Conservation (phyloP, 1,140 invertebrate genomes). For the Cyclargus thomasi region DNA sequence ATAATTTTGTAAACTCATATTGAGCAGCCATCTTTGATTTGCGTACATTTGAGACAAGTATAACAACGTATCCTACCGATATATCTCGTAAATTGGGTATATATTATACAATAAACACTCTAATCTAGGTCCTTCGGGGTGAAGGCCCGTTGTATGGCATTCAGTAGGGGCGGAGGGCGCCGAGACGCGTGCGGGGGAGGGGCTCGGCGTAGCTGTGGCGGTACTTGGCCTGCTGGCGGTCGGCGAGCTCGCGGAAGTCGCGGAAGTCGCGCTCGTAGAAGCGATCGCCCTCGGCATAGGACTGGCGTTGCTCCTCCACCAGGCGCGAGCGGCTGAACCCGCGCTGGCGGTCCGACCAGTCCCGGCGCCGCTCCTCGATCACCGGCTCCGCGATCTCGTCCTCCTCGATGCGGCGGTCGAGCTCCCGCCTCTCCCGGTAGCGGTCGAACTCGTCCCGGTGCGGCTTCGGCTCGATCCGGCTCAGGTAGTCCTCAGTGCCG, state of each 20-base stretch:
- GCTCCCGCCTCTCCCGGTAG: conserved; percentile 53
- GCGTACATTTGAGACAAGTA: conserved; percentile 3
- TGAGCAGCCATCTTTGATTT: not conserved
- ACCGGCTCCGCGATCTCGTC: conserved; percentile 69
- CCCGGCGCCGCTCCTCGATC: conserved; percentile 59
- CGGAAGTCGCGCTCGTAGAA: conserved; percentile 62
- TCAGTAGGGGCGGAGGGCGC: conserved; percentile 68
- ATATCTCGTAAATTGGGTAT: conserved; percentile 7
- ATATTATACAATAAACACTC: conserved; percentile 5
- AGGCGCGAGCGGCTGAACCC: conserved; percentile 64
- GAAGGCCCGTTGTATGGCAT: conserved; percentile 48
- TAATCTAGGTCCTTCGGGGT: conserved; percentile 9
- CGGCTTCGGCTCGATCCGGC: conserved; percentile 59
- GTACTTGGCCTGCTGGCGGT: conserved; percentile 63
- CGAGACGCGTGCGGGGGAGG: conserved; percentile 64
- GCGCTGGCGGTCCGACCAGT: conserved; percentile 63
- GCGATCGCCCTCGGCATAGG: conserved; percentile 57
- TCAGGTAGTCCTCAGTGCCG: conserved; percentile 59
- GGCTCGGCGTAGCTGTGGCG: conserved; percentile 73
- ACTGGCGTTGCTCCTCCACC: conserved; percentile 62
- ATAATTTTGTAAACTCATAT: not conserved
- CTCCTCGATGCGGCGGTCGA: conserved; percentile 63
- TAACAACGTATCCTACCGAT: not conserved
- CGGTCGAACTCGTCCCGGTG: conserved; percentile 56
- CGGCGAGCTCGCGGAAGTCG: conserved; percentile 61